phyloP scores from a whole-genome alignment of 1,140 invertebrate genomes.

The Monomorium pharaonis region DNA sequence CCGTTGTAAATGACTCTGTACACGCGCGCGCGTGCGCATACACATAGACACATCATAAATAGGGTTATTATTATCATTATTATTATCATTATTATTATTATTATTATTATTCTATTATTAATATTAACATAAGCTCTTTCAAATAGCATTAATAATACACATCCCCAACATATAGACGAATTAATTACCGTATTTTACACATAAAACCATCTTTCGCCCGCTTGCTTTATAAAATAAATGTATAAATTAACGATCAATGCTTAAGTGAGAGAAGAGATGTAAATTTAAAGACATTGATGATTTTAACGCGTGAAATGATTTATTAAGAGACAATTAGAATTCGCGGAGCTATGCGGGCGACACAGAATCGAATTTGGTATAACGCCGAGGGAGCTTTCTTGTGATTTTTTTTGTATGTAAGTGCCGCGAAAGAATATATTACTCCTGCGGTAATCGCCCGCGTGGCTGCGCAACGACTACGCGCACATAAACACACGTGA shows the following conservation, averaged over 20 bases:
- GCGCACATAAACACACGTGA: slow-evolving; percentile 51
- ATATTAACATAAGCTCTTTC: slow-evolving; percentile 79
- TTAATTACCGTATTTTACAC: slow-evolving; percentile 80
- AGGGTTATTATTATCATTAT: not conserved
- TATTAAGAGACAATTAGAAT: slow-evolving; percentile 39
- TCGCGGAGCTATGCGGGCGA: slow-evolving; percentile 64
- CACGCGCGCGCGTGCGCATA: slow-evolving; percentile 24
- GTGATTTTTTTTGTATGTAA: slow-evolving; percentile 72
- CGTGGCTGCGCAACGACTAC: slow-evolving; percentile 61
- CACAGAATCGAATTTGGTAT: slow-evolving; percentile 16
- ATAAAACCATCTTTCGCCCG: slow-evolving; percentile 79
- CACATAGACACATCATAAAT: slow-evolving; percentile 13
- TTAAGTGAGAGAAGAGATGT: slow-evolving; percentile 68
- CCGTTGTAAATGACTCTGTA: slow-evolving; percentile 63
- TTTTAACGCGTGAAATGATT: slow-evolving; percentile 47
- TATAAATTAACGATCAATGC: slow-evolving; percentile 76
- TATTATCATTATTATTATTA: slow-evolving; percentile 17
- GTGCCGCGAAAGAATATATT: slow-evolving; percentile 42
- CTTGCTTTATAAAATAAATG: slow-evolving; percentile 82
- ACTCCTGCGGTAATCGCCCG: slow-evolving; percentile 58
- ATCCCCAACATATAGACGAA: slow-evolving; percentile 77
- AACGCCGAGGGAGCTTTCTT: slow-evolving; percentile 43
- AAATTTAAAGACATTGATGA: slow-evolving; percentile 71
- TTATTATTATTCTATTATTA: slow-evolving; percentile 73
- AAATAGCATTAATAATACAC: slow-evolving; percentile 80